Evolutionary conservation across 1,140 invertebrate genomes (phyloP).

Genomic region (Nymphalis io): DNA sequence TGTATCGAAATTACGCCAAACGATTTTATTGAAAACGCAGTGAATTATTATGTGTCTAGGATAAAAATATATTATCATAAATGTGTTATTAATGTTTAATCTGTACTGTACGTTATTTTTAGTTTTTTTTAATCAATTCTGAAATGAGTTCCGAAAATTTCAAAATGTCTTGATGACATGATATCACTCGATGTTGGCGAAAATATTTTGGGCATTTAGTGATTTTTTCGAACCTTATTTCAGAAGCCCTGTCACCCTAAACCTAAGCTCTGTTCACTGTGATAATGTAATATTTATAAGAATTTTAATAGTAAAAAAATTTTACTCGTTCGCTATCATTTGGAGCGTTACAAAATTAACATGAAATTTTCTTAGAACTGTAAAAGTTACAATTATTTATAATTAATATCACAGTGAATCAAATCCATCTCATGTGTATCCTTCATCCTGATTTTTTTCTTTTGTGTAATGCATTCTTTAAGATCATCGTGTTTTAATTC

Average conservation of each 20-base stretch:
- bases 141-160: constrained; percentile 8
- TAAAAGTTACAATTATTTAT: constrained; percentile 34
- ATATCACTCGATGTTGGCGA: too few species aligned
- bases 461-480: constrained; percentile 24
- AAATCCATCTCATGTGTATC: constrained; percentile 16
- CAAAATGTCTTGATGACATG: background rate
- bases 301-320: constrained; percentile 30
- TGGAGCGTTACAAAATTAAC: background rate
- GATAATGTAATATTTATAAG: constrained; percentile 52
- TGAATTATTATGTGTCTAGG: constrained; percentile 49
- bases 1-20: constrained; percentile 42
- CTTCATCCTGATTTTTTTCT: constrained; percentile 14
- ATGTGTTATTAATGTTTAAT: constrained; percentile 39
- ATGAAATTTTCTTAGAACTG: constrained; percentile 6
- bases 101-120: constrained; percentile 18
- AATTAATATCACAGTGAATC: constrained; percentile 60
- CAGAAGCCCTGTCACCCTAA: constrained; percentile 44
- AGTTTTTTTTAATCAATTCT: constrained; percentile 18
- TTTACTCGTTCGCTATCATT: constrained; percentile 11
- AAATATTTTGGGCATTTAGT: too few species aligned
- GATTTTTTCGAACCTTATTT: constrained; percentile 17
- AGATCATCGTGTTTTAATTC: constrained; percentile 23
- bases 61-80: constrained; percentile 36
- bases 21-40: constrained; percentile 45
- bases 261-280: constrained; percentile 65